A percentile compares a stretch with the other conserved stretches of the same genome.
phyloP scores from a whole-genome alignment of 2,113 vertebrate species.

The Cheilinus undulatus region DNA sequence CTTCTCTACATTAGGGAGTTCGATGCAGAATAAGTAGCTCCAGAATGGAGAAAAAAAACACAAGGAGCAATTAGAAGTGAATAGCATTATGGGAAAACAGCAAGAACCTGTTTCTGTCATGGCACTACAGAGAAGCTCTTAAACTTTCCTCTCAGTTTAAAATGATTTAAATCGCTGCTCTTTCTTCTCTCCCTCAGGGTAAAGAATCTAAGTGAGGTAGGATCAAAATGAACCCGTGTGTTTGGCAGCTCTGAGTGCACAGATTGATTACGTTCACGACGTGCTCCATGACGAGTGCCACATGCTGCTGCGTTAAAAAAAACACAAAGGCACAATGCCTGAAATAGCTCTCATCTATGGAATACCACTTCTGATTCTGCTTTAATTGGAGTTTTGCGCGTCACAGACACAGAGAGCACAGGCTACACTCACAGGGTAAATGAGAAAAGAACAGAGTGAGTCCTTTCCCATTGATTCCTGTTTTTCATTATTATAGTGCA shows the following conservation, averaged over 20 bases:
- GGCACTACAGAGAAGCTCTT: slow-evolving; percentile 4
- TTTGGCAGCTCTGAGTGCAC: slow-evolving; percentile 37
- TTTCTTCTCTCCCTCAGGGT: slow-evolving; percentile 16
- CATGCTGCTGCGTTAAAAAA: slow-evolving; percentile 36
- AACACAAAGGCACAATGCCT: slow-evolving; percentile 42
- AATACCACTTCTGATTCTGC: slow-evolving; percentile 46
- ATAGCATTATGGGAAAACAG: slow-evolving; percentile 29
- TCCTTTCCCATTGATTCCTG: slow-evolving; percentile 60
- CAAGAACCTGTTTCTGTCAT: slow-evolving; percentile 12
- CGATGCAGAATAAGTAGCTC: slow-evolving; percentile 4
- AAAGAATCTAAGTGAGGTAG: slow-evolving; percentile 4
- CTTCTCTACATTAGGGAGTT: background rate
- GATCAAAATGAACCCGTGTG: slow-evolving; percentile 45
- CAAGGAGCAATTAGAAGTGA: slow-evolving; percentile 19
- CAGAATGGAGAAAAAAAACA: slow-evolving; percentile 12
- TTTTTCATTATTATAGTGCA: slow-evolving; percentile 61
- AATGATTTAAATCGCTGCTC: slow-evolving; percentile 16
- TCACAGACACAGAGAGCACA: slow-evolving; percentile 4
- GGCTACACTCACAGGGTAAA: background rate
- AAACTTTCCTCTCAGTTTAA: slow-evolving; percentile 23
- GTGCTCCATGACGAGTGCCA: slow-evolving; percentile 32
- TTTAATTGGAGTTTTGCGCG: slow-evolving; percentile 57
- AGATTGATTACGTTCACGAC: slow-evolving; percentile 26
- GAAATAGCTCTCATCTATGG: slow-evolving; percentile 43
- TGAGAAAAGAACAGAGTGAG: slow-evolving; percentile 44